Evolutionary conservation across 2,888 invertebrate genomes (phyloP), one percentile per base, ranked within the genome.

Genomic region (Micropterix aruncella): DNA sequence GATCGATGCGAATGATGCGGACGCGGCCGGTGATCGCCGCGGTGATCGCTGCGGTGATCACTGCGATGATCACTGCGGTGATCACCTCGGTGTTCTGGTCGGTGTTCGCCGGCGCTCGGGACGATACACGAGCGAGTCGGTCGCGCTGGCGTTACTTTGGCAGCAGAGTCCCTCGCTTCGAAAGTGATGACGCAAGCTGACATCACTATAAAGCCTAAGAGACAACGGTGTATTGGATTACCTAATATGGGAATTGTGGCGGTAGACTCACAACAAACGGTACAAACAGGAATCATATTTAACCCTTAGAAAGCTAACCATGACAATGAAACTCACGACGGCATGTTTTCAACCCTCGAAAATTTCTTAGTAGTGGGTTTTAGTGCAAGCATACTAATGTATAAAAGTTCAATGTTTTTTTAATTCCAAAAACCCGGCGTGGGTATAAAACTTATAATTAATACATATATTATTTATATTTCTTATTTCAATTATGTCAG

Each of bases 101-200:
- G n/a, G 60, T 55, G 37, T 65, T 59, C 40, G 57, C 60, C n/a
- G 71, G 56, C 5, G 73, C 72, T 7, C 75, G 70, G 3, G 73
- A 71, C 48, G 75, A 58, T 40, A 73, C 61, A 44, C 69, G 68
- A 7, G 62, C 61, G 12, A 59, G 59, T 44, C 48, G 71, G 59
- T 54, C 72, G 74, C 19, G 89, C 88, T 1, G 91, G 91, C 14
- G 90, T 88, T 43, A 94, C 89, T 61, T 86, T 87, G 2, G 93
- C 90, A 0, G 95, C 90, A 48, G 90, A 90, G 64, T 96, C 96
- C 2, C 95, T 77, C 1, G 93, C 92, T 60, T 96, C 96, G 59
- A 96, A 93, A n/a, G 95, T 96, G 86, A 96, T 92, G 43, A 97
- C 96, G 59, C 95, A 95, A 0, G 95, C 93, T 19, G 95, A 92